Evolutionary conservation across 2,113 vertebrate genomes (phyloP), one percentile per base, ranked within the genome.

Genomic region (Eonycteris spelaea): DNA sequence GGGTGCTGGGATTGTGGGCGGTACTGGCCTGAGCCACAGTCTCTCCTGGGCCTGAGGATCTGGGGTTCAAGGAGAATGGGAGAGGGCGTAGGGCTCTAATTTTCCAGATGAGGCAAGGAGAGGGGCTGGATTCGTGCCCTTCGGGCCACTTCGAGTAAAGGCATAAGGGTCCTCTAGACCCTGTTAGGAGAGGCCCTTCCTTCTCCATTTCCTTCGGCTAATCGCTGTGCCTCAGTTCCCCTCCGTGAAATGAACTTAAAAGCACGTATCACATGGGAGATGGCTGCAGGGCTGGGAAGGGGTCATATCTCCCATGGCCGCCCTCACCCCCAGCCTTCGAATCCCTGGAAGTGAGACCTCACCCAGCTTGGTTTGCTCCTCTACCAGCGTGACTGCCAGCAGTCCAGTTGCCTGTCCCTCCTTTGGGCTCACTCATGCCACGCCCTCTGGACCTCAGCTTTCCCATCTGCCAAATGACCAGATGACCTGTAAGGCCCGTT

Each of bases 141-240:
- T 61, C 43, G 30, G 90, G 65, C 43, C 28, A 6, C 51, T 30
- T 22, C 14, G 15, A 28, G 40, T 51, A 22, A 59, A 65, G 48
- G 13, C 8, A 21, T 57, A 28, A 48, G 21, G 26, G 7, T 55
- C 59, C 68, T 70, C 35, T 8, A 57, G 26, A 33, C 10, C 28
- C 45, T 61, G 0, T 38, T 14, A 61, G 13, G 59, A 51, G 85
- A 85, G 85, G 86, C 10, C 0, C 3, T 22, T 45, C 28, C 28
- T 19, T 2, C 7, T 18, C n/a, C 18, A 14, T 59, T 74, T 77
- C 35, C 38, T 43, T 38, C 55, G 24, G 63, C 57, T 51, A 18
- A 68, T 26, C 43, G 21, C 63, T 11, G 16, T 48, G 93, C 83
- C 93, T 89, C 79, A 40, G 74, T 84, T 89, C 35, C 51, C 18